Conservation (phyloP, 2,888 invertebrate species). For the Dasysyrphus tricinctus region DNA sequence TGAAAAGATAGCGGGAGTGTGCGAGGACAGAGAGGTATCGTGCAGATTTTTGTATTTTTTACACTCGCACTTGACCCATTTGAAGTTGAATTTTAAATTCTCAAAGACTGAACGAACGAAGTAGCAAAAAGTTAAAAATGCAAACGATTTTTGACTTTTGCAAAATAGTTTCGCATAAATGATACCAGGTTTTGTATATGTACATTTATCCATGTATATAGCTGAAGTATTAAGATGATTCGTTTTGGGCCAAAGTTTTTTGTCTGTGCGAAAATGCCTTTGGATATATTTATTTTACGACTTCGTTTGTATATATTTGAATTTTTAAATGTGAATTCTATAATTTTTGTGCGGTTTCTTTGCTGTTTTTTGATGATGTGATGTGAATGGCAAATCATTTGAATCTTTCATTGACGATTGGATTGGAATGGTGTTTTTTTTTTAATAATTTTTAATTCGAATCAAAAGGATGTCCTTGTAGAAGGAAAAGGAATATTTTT, state of each 20-base stretch:
- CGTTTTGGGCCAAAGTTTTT: slow-evolving; percentile 20
- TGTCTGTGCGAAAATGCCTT: slow-evolving; percentile 28
- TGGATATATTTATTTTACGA: slow-evolving; percentile 25
- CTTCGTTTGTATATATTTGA: slow-evolving; percentile 40
- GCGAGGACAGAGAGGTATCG: background rate
- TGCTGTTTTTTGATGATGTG: slow-evolving; percentile 7
- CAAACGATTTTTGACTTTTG: slow-evolving; percentile 63
- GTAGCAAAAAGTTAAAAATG: slow-evolving; percentile 70
- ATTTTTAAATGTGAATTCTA: slow-evolving; percentile 49
- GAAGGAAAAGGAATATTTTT: background rate
- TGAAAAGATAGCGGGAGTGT: slow-evolving; percentile 17
- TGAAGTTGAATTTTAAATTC: slow-evolving; percentile 60
- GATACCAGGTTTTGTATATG: background rate
- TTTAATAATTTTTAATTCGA: background rate
- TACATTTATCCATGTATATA: background rate
- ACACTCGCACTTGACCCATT: slow-evolving; percentile 61
- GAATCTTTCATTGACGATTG: background rate
- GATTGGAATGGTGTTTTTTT: background rate
- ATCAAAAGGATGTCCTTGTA: background rate
- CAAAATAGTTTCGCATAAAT: slow-evolving; percentile 52
- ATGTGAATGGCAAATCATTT: slow-evolving; percentile 47
- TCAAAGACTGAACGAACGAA: background rate
- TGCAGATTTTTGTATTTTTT: slow-evolving; percentile 53
- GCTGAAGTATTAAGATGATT: background rate
- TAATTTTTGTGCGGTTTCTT: slow-evolving; percentile 28